Percentiles rank a stretch among this genome's conserved stretches.
Conservation (phyloP, 2,797 vertebrate species). For the Anniella stebbinsi region DNA sequence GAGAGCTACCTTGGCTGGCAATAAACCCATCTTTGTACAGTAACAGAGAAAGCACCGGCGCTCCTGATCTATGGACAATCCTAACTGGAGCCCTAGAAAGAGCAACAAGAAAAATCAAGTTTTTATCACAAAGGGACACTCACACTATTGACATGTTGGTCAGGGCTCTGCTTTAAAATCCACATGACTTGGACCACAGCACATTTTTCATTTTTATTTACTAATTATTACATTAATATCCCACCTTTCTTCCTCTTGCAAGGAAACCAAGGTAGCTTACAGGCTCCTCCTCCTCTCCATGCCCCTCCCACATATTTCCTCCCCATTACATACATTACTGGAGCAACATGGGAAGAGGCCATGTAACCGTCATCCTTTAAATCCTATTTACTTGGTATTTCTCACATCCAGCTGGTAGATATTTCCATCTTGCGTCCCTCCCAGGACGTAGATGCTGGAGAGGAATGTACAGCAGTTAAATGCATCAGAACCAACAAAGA, state of each 20-base stretch:
- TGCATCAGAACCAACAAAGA: conserved; percentile 79
- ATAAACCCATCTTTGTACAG: conserved; percentile 79
- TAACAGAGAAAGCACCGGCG: conserved; percentile 79
- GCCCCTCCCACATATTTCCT: neutral
- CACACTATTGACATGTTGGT: neutral
- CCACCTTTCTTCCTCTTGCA: no score
- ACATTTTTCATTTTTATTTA: no score
- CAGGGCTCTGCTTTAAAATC: neutral
- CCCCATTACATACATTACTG: neutral
- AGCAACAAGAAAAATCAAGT: conserved; percentile 4
- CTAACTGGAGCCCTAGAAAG: conserved; percentile 77
- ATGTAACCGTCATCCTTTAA: neutral
- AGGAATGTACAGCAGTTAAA: conserved; percentile 85
- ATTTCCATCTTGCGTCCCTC: conserved; percentile 83
- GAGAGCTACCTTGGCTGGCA: conserved; percentile 80
- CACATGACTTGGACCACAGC: neutral
- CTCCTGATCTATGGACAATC: conserved; percentile 79
- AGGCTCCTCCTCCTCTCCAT: no score
- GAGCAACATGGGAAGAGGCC: neutral
- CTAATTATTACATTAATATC: no score
- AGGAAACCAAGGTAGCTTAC: no score
- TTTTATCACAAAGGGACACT: neutral
- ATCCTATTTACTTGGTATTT: conserved; percentile 76
- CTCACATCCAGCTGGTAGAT: conserved; percentile 83
- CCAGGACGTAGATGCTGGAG: conserved; percentile 79